These are phyloP conservation scores for Branchellion lobata DNA, from an alignment of 2,888 invertebrate species.

Conservation along the genomic window DNA sequence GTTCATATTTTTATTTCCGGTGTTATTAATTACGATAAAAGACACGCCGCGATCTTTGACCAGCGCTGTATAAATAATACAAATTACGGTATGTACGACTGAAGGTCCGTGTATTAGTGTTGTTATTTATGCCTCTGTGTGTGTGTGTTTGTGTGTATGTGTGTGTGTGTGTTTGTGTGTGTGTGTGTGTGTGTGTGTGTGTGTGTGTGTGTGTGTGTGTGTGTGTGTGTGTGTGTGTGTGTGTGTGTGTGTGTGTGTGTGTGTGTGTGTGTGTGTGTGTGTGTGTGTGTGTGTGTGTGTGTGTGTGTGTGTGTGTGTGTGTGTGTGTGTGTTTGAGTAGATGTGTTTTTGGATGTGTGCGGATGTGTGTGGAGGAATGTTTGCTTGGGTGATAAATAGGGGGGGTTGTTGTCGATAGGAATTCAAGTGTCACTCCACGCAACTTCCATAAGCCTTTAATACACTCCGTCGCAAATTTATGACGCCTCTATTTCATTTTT, in stretches of 20 bases:
- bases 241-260: neutral
- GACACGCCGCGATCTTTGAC: slow-evolving; percentile 1
- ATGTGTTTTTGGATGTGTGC: neutral
- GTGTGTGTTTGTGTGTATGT: neutral
- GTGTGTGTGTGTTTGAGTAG: neutral
- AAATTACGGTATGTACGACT: slow-evolving; percentile 7
- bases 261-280: no score
- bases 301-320: neutral
- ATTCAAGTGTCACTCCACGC: slow-evolving; percentile 15
- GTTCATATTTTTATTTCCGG: no score
- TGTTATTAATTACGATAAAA: slow-evolving; percentile 12
- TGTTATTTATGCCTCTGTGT: neutral
- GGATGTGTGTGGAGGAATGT: no score
- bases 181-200: no score
- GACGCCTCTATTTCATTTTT: slow-evolving; percentile 11
- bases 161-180: no score
- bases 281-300: neutral
- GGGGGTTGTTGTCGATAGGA: slow-evolving; percentile 3
- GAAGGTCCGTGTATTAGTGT: neutral
- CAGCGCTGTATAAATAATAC: slow-evolving; percentile 9
- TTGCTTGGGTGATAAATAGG: slow-evolving; percentile 8
- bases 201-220: neutral
- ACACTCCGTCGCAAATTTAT: slow-evolving; percentile 19
- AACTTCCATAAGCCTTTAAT: slow-evolving; percentile 12
- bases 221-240: neutral